A percentile compares a stretch with the other conserved stretches of the same genome.
phyloP scores from a whole-genome alignment of 2,113 vertebrate species.

The Sapajus apella region DNA sequence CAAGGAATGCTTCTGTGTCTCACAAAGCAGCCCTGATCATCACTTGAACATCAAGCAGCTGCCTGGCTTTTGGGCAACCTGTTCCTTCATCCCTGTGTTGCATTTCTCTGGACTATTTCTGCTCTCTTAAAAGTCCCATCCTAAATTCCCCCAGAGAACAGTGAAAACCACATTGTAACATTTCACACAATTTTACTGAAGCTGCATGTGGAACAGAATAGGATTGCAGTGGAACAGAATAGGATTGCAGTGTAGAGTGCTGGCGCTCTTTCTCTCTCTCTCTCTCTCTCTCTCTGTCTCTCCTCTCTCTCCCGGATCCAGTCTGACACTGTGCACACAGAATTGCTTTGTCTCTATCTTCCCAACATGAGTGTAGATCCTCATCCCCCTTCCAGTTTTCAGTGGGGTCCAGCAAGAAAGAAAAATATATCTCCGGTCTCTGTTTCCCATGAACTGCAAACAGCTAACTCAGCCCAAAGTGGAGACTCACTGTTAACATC shows the following conservation, averaged over 20 bases:
- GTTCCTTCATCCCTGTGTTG: background rate
- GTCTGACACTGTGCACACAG: background rate
- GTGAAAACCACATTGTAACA: background rate
- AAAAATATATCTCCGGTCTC: background rate
- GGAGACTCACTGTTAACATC: background rate
- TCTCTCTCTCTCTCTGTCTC: too few species aligned
- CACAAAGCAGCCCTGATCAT: background rate
- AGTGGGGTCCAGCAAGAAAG: background rate
- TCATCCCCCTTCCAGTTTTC: background rate
- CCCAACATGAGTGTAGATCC: background rate
- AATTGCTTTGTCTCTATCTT: background rate
- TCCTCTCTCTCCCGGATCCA: background rate
- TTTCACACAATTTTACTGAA: background rate
- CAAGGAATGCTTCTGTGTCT: background rate
- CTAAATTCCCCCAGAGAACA: conserved; percentile 13
- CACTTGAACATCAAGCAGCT: background rate
- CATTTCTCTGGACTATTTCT: conserved; percentile 33
- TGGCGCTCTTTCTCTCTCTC: too few species aligned
- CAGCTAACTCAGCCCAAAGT: background rate
- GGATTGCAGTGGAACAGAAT: background rate
- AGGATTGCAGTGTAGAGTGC: background rate
- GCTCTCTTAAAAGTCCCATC: background rate
- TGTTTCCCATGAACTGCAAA: background rate
- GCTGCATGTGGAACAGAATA: background rate
- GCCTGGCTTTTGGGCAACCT: background rate